Evolutionary conservation across 2,888 invertebrate species (phyloP), one percentile per base, ranked within the genome.

Genomic region (Rotaria sp.): DNA sequence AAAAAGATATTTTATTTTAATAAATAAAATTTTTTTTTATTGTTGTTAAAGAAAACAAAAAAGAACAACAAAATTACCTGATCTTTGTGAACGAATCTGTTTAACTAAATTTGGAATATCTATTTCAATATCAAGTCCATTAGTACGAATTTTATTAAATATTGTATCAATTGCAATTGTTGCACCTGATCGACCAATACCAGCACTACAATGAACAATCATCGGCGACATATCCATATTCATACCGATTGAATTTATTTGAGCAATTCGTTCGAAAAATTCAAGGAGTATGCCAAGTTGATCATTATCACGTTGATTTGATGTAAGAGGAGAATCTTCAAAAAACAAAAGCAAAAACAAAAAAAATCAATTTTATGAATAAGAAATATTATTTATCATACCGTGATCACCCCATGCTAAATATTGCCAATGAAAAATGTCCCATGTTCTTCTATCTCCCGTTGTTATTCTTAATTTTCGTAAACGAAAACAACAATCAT

Each of bases 101-200:
- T 96, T 96, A 88, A 98, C 96, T 88, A 96, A 96, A 90, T 96
- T 94, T 92, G 96, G 96, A 89, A 99, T 96, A 91, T 99, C 98
- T 89, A 99, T 97, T 92, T 98, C 97, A 91, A 96, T 96, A 91
- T 97, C 95, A 89, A 97, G 93, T 85, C 97, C 94, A 90, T 45
- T 45, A 13, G 7, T 45, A n/a, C 45, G 80, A 35, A 99, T 95
- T 92, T 96, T 96, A 92, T 96, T 96, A 89, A 98, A 93, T 88
- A 99, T 96, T 94, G 98, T 96, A 91, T 99, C 98, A 88, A 99
- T 96, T 85, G 97, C 97, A 90, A 99, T 98, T 91, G 98, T 97
- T 0, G 98, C 98, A 85, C 98, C 98, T 1, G 98, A 98, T 89
- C 98, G 93, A 45, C 98, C 99, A 89, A 99, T 99, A 88, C 80